phyloP scores from a whole-genome alignment of 2,797 vertebrate species.

The Acanthurus leucopareius region DNA sequence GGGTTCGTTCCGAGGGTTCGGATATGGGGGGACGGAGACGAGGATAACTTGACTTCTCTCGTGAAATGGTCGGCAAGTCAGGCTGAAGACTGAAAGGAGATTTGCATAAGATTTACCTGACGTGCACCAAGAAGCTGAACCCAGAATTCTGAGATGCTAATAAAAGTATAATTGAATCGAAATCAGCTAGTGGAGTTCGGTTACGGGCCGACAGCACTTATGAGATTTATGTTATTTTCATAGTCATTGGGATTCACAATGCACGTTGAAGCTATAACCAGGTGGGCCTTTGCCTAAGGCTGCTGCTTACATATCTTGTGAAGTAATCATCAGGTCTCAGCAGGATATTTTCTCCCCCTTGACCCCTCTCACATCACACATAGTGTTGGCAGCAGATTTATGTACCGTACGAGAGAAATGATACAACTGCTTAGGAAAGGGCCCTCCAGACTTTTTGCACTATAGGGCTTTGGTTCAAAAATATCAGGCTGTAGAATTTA shows the following conservation, averaged over 20 bases:
- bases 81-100: slow-evolving; percentile 3
- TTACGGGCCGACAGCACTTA: neutral
- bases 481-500: slow-evolving; percentile 34
- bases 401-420: slow-evolving; percentile 26
- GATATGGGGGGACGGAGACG: slow-evolving; percentile 19
- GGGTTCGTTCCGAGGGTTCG: slow-evolving; percentile 53
- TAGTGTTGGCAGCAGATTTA: slow-evolving; percentile 47
- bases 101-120: slow-evolving; percentile 11
- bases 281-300: slow-evolving; percentile 57
- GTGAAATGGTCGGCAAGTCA: neutral
- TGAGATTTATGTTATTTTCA: slow-evolving; percentile 41
- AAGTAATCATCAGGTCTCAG: slow-evolving; percentile 66
- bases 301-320: slow-evolving; percentile 65
- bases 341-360: slow-evolving; percentile 62
- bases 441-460: slow-evolving; percentile 22
- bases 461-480: slow-evolving; percentile 20
- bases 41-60: slow-evolving; percentile 37
- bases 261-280: slow-evolving; percentile 49
- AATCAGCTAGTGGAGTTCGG: slow-evolving; percentile 27
- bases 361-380: slow-evolving; percentile 57
- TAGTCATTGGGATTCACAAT: slow-evolving; percentile 54
- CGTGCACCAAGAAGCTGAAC: neutral
- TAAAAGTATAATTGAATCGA: slow-evolving; percentile 28
- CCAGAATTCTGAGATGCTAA: slow-evolving; percentile 8
- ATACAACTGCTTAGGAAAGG: slow-evolving; percentile 37